Evolutionary conservation across 1,140 invertebrate species (phyloP), one percentile per base, ranked within the genome.

Genomic region (Atta texana): DNA sequence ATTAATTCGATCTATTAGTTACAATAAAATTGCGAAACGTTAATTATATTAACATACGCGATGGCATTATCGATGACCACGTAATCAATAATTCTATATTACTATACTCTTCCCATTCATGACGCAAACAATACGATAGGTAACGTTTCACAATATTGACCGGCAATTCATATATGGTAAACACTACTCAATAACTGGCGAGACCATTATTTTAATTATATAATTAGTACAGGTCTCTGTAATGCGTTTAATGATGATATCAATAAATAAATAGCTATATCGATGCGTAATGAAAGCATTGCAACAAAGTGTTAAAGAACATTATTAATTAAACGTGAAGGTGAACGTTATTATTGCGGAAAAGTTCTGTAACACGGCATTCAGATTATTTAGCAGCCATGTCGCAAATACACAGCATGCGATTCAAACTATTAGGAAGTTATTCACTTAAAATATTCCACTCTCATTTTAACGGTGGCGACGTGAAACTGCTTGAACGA

Each of bases 401-500:
- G 51, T 81, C 31, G 64, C 51, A 61, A 84, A 84, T 74, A 75
- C 39, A 69, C 49, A 63, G 63, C 49, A 49, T 39, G 39, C 80
- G 80, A 84, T 84, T 84, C 69, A 49, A 84, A 84, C 80, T 84
- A 74, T 74, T 84, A 84, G 69, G n/a, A 51, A 84, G 80, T 84
- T 84, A 71, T 18, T n/a, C 28, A 34, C 14, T 21, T 72, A 84
- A 84, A 84, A 75, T 75, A 75, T 84, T 74, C 55, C 55, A n/a
- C 39, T 63, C 57, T 84, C 44, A 74, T 75, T 84, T 74, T 75
- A 75, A 28, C 39, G 55, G 55, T 49, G 55, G n/a, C 80, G 80
- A 75, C 80, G 77, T 28, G 39, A 28, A 24, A 61, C 69, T 71
- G 68, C 69, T 72, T 72, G 53, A 59, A 61, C 28, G 55, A 75